Evolutionary conservation across 64 coral and sea anemone species (phyloP), one percentile per base, ranked within the genome.

Genomic region (Hydrozoanthus tunicans): DNA sequence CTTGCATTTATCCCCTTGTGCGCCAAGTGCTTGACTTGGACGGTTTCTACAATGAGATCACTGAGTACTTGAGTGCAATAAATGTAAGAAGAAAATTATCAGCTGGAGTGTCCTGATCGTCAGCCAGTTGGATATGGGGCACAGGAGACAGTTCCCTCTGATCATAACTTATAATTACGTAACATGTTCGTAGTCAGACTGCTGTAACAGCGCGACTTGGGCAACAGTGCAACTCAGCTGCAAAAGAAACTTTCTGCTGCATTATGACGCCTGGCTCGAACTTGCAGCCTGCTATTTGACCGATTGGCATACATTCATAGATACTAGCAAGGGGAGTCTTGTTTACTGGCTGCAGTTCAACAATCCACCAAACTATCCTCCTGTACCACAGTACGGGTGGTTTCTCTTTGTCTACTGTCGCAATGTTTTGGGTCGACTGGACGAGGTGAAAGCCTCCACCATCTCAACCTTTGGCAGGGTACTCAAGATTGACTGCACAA

Each of bases 51-150:
- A 78, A 79, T 51, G n/a, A 91, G 24, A 79, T 81, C 1, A 6
- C 72, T 0, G 93, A 94, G 56, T 94, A 94, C 25, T 6, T n/a
- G 93, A 94, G 23, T 94, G 89, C 52, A 43, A 0, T 20, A n/a
- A 43, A 20, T 91, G 81, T 5, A 91, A 89, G 64, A 81, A 67
- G 20, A 94, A 94, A 74, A 81, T 94, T 27, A 93, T 93, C 73
- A 76, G 81, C 5, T 93, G 91, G 82, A 93, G 82, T 57, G n/a
- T 73, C 8, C 69, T 14, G 6, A 73, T 93, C 64, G 7, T 93
- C 9, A 68, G 25, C 17, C 91, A 89, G 53, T 82, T 93, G 17
- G 91, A 93, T 67, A 23, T 27, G 66, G 82, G 85, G 55, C 92
- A 93, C 23, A 52, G 0, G 5, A 53, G 79, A 3, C 63, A 89